Evolutionary conservation across 2,888 invertebrate genomes (phyloP).

Genomic region (Temnothorax unifasciatus): DNA sequence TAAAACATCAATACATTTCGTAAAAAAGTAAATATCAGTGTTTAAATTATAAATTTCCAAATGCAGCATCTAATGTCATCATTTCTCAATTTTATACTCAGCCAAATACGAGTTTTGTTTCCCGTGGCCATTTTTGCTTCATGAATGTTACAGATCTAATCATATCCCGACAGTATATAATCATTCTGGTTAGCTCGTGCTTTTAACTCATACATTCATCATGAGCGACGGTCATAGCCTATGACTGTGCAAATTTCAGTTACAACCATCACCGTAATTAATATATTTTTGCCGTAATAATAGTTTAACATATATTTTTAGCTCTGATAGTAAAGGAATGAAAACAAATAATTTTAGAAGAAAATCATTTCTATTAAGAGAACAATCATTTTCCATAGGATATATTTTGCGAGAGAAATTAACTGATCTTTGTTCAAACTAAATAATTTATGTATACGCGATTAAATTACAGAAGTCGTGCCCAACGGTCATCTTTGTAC

Average conservation of each 20-base stretch:
- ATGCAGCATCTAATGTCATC: background rate
- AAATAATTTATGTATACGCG: constrained; percentile 20
- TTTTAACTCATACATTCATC: constrained; percentile 31
- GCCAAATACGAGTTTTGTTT: background rate
- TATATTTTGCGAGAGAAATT: background rate
- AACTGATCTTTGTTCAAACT: background rate
- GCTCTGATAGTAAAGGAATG: background rate
- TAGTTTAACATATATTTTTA: background rate
- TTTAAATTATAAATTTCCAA: background rate
- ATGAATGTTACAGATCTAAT: constrained; percentile 25
- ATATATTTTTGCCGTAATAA: constrained; percentile 19
- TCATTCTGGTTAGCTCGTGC: background rate
- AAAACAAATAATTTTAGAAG: constrained; percentile 1
- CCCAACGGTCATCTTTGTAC: constrained; percentile 34
- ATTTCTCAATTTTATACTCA: constrained; percentile 2
- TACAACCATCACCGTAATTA: constrained; percentile 15
- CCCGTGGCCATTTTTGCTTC: background rate
- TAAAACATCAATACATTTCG: background rate
- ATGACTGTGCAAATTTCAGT: constrained; percentile 32
- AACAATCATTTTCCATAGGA: background rate
- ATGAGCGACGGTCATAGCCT: background rate
- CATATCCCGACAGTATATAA: background rate
- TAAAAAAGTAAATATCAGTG: background rate
- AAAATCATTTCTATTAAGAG: background rate
- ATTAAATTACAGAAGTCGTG: constrained; percentile 35